phyloP scores from a whole-genome alignment of 2,113 vertebrate species.

The Onychostoma macrolepis region DNA sequence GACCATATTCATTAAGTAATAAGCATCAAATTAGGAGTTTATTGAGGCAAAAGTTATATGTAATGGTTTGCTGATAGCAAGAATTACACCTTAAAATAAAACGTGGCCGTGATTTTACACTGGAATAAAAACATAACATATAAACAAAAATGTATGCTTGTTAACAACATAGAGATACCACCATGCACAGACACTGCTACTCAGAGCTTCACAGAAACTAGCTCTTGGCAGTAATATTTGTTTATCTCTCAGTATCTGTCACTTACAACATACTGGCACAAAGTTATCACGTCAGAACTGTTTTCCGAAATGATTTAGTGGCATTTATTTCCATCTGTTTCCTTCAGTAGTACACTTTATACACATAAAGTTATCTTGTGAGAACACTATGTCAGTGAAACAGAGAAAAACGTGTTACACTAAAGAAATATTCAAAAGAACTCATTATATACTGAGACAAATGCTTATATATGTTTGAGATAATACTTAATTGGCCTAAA shows the following conservation, averaged over 20 bases:
- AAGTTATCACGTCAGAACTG: not conserved
- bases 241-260: slow-evolving; percentile 25
- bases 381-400: not conserved
- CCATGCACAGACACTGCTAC: slow-evolving; percentile 15
- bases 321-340: not conserved
- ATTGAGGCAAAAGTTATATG: too few species aligned
- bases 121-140: not conserved
- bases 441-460: too few species aligned
- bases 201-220: not conserved
- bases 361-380: not conserved
- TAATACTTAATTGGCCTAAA: too few species aligned
- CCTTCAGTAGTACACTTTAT: not conserved
- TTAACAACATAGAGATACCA: slow-evolving; percentile 31
- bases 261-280: slow-evolving; percentile 5
- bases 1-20: too few species aligned
- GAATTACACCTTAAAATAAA: too few species aligned
- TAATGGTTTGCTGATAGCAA: too few species aligned
- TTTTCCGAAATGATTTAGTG: slow-evolving; percentile 27
- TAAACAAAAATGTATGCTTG: slow-evolving; percentile 26
- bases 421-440: not conserved
- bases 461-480: too few species aligned
- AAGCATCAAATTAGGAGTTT: too few species aligned
- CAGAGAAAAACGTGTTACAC: not conserved
- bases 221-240: slow-evolving; percentile 20
- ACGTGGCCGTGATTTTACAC: not conserved